Evolutionary conservation across 2,113 vertebrate genomes (phyloP), one percentile per base, ranked within the genome.

Genomic region (Ursus arctos): DNA sequence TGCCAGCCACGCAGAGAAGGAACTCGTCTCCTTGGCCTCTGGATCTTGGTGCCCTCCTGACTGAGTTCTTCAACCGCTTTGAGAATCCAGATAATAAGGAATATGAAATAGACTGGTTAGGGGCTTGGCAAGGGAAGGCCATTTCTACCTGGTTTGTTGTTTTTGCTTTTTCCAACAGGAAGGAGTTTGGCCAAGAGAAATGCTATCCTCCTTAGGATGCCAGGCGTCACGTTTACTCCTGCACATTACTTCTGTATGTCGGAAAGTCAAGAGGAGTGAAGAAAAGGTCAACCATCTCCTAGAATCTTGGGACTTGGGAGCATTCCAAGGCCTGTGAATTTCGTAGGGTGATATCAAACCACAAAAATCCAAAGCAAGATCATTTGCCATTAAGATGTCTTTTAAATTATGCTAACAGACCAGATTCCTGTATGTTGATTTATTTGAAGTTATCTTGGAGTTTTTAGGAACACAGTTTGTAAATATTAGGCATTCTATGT

Each of bases 331-430:
- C 22, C 67, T 51, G 69, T 21, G 59, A 74, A 53, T 79, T 91
- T 81, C 33, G 57, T 4, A 59, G 14, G 12, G 88, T 24, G 43
- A 36, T 43, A 90, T 33, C 55, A 85, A 71, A 80, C n/a, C 12
- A 12, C 19, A 49, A 57, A 87, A 95, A 55, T 26, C 67, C 59
- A 87, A 94, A 94, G 14, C 33, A 83, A 90, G 36, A 53, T 59
- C 51, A 77, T 61, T 65, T 81, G 36, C 53, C 61, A 28, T 15
- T 71, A 36, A 51, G 40, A 59, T 57, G 22, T 43, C 53, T 84
- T 89, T 96, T 92, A 4, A 83, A 96, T 24, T 24, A 94, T 22
- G 47, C 31, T 90, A 91, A 57, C 49, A 76, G 72, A 94, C 71
- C 16, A 49, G 9, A 69, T 92, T 63, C 22, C 7, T 7, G 59